These are phyloP conservation scores for Emydoidea blandingii DNA, from an alignment of 2,797 vertebrate genomes.

Conservation along the genomic window DNA sequence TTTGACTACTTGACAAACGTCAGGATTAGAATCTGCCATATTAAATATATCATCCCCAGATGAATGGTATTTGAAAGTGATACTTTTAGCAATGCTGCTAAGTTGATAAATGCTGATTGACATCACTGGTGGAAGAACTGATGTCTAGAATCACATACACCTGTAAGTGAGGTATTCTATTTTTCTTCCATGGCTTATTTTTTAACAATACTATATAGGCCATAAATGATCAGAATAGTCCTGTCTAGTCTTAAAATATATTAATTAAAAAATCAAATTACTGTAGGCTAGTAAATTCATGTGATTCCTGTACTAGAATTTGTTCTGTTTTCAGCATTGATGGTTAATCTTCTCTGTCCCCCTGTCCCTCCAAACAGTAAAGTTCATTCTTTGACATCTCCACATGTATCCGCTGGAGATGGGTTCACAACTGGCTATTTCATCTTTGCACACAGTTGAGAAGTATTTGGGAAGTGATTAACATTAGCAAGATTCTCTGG, in stretches of 20 bases:
- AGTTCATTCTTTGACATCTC: neutral
- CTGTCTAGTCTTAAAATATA: neutral
- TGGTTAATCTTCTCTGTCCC: neutral
- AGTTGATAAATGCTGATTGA: fast-evolving
- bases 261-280: neutral
- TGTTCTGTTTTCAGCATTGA: neutral
- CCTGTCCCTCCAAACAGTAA: too few relatives aligned
- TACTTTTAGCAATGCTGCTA: fast-evolving
- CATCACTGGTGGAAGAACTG: neutral
- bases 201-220: neutral
- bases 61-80: neutral
- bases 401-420: neutral
- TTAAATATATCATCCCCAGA: neutral
- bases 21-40: fast-evolving
- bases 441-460: too few relatives aligned
- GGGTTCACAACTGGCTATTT: neutral
- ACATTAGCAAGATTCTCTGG: neutral
- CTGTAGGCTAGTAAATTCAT: neutral
- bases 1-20: neutral
- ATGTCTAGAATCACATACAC: neutral
- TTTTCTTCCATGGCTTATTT: neutral
- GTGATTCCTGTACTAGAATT: neutral
- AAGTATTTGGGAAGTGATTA: neutral
- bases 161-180: neutral
- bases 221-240: neutral